Conservation (phyloP, 2,888 invertebrate genomes). For the Pristionchus maxplancki region DNA sequence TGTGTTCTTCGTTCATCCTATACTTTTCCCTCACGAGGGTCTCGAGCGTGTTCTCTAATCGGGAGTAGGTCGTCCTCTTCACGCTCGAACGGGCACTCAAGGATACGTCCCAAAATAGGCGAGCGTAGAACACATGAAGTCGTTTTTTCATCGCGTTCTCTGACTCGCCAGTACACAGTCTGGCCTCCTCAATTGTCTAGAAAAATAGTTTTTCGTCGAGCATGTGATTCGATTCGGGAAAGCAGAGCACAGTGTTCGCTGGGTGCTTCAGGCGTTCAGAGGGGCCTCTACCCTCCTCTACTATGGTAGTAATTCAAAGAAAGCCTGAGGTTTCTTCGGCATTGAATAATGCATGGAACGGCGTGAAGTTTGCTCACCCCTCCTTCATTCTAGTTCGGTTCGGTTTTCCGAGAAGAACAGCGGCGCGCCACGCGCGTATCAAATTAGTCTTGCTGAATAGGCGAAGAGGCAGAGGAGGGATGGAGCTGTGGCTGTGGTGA, state of each 20-base stretch:
- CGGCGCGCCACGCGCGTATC: neutral
- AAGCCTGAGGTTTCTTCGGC: neutral
- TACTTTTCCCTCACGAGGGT: neutral
- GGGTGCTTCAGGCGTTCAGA: no score
- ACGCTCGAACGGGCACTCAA: neutral
- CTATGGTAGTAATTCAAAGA: no score
- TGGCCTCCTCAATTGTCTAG: no score
- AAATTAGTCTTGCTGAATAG: slow-evolving; percentile 26
- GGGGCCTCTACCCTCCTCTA: no score
- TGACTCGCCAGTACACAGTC: neutral
- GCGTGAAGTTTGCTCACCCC: neutral
- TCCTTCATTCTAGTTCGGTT: neutral
- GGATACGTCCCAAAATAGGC: neutral
- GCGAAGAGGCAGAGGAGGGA: neutral
- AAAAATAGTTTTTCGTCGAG: no score
- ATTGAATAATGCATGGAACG: slow-evolving; percentile 1
- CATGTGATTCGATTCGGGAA: no score
- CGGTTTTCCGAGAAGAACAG: neutral
- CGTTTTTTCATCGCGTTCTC: neutral
- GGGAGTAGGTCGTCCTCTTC: neutral
- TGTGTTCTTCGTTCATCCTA: neutral
- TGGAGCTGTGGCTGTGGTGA: neutral
- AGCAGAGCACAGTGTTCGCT: no score
- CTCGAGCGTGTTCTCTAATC: neutral
- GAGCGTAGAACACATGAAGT: neutral